Evolutionary conservation across 2,113 vertebrate species (phyloP).

Genomic region (Chionis minor): DNA sequence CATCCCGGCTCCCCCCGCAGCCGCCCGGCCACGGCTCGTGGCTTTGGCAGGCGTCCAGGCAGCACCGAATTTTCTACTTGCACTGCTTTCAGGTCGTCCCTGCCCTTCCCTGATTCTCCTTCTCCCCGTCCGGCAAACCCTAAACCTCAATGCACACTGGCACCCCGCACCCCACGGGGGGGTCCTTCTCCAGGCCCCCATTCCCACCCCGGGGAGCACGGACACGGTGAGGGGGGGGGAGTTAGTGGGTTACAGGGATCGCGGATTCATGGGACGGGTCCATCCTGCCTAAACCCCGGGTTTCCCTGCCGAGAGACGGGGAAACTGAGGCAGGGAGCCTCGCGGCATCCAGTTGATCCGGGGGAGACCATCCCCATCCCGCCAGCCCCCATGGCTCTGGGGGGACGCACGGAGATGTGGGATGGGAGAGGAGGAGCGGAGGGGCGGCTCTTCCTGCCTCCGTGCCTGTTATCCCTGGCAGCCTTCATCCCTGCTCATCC

Average conservation of each 20-base stretch:
- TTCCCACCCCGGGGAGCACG: not conserved
- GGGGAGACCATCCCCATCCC: rapidly evolving
- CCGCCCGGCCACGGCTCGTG: not conserved
- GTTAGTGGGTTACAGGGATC: conserved; percentile 20
- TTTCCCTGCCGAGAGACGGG: not conserved
- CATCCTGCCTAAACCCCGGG: not conserved
- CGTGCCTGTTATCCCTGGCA: rapidly evolving
- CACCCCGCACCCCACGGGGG: too few relatives aligned
- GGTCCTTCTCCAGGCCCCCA: not conserved
- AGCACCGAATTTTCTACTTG: rapidly evolving
- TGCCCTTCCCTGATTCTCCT: not conserved
- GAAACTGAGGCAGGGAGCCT: not conserved
- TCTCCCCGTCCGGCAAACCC: not conserved
- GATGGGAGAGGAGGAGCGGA: rapidly evolving
- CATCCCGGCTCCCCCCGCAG: too few relatives aligned
- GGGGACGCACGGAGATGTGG: rapidly evolving
- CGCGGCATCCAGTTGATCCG: rapidly evolving
- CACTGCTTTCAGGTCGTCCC: not conserved
- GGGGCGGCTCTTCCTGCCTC: not conserved
- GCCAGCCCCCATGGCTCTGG: rapidly evolving
- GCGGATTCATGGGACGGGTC: not conserved
- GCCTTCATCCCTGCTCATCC: not conserved
- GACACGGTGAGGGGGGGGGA: not conserved
- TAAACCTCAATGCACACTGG: not conserved
- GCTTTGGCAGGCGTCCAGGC: not conserved